A percentile compares a stretch with the other conserved stretches of the same genome.
These are phyloP conservation scores for Bombus waltoni DNA, from an alignment of 1,140 invertebrate genomes.

Conservation along the genomic window DNA sequence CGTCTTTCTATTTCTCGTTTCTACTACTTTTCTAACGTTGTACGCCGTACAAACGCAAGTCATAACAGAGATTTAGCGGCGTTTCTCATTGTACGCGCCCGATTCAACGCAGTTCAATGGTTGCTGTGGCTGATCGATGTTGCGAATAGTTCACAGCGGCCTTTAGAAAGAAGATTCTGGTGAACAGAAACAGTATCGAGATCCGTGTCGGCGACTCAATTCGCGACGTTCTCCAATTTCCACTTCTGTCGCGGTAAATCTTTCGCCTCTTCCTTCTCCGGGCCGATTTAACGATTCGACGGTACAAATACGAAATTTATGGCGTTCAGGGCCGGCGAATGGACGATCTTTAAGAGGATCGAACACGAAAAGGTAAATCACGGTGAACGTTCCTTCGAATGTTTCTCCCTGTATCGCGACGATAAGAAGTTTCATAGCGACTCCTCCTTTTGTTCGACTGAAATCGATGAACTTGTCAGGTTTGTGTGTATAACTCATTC, in stretches of 20 bases:
- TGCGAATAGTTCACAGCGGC: not conserved
- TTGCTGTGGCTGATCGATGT: not conserved
- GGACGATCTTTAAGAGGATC: conserved; percentile 5
- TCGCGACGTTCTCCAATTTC: conserved; percentile 3
- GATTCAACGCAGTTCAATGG: too few relatives aligned
- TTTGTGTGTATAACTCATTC: conserved; percentile 32
- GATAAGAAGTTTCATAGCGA: conserved; percentile 42
- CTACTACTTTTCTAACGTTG: too few relatives aligned
- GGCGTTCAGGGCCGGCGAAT: not conserved
- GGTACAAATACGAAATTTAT: conserved; percentile 39
- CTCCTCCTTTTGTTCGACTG: conserved; percentile 19
- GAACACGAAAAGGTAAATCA: conserved; percentile 31
- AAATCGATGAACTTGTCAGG: conserved; percentile 39
- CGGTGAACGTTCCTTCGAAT: not conserved
- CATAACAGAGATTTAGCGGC: too few relatives aligned
- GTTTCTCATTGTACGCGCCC: too few relatives aligned
- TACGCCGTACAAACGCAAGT: too few relatives aligned
- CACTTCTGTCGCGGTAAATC: conserved; percentile 23
- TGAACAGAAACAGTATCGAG: not conserved
- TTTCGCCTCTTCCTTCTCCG: not conserved
- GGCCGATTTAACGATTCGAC: not conserved
- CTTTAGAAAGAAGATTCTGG: not conserved
- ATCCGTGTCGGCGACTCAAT: not conserved
- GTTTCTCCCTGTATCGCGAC: conserved; percentile 27
- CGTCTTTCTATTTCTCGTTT: too few relatives aligned